phyloP scores from a whole-genome alignment of 1,140 invertebrate species.

The Halyomorpha halys region DNA sequence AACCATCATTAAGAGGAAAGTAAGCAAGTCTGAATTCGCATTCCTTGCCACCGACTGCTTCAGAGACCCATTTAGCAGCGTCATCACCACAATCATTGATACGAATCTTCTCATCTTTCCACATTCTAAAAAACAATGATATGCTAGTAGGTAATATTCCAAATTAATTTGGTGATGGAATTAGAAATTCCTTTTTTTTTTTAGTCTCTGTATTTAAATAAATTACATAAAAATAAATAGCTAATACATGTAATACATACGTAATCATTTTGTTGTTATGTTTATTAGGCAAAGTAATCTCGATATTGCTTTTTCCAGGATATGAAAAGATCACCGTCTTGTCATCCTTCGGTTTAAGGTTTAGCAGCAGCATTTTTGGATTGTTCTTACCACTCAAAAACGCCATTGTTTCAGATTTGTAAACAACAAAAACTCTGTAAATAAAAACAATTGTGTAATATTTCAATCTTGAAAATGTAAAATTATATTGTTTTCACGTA shows the following conservation, averaged over 20 bases:
- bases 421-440: conserved; percentile 21
- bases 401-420: neutral
- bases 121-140: conserved; percentile 13
- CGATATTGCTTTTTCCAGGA: conserved; percentile 8
- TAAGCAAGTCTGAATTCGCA: conserved; percentile 45
- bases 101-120: conserved; percentile 36
- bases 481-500: neutral
- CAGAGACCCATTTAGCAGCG: conserved; percentile 48
- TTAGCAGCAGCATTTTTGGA: conserved; percentile 13
- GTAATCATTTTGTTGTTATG: neutral
- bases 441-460: neutral
- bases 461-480: neutral
- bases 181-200: too few species aligned
- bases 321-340: conserved; percentile 13
- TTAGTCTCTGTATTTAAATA: too few species aligned
- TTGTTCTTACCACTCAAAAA: conserved; percentile 14
- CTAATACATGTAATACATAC: too few species aligned
- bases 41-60: conserved; percentile 44
- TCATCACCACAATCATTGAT: conserved; percentile 51
- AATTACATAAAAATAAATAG: too few species aligned
- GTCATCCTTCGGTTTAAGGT: neutral
- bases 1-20: conserved; percentile 38
- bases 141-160: too few species aligned
- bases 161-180: too few species aligned
- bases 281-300: conserved; percentile 13